Conservation (phyloP, 2,797 vertebrate species). For the Anguilla anguilla region DNA sequence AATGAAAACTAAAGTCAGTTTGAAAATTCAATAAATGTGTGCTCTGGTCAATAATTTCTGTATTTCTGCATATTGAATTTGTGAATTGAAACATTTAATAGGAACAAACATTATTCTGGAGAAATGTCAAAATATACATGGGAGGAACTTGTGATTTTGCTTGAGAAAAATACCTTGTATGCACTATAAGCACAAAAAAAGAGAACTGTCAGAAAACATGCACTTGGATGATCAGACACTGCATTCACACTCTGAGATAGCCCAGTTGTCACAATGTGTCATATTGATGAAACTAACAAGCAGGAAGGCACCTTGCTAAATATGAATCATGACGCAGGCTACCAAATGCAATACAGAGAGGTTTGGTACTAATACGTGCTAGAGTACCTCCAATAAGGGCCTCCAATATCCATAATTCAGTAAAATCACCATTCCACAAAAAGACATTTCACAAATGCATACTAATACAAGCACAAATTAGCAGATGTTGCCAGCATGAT, state of each 20-base stretch:
- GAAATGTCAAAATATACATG: neutral
- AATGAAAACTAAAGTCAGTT: neutral
- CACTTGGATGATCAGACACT: neutral
- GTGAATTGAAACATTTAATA: neutral
- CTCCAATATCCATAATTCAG: slow-evolving; percentile 38
- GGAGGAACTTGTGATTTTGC: neutral
- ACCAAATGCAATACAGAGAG: slow-evolving; percentile 37
- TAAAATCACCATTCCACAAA: slow-evolving; percentile 12
- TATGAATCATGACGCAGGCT: slow-evolving; percentile 42
- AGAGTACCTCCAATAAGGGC: neutral
- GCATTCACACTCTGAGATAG: neutral
- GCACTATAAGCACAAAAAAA: neutral
- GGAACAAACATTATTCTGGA: neutral
- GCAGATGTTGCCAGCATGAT: neutral
- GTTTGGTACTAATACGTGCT: neutral
- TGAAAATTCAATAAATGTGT: neutral
- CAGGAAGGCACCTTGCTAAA: slow-evolving; percentile 30
- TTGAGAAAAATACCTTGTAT: neutral
- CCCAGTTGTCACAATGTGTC: slow-evolving; percentile 1
- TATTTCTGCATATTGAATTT: neutral
- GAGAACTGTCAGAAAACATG: neutral
- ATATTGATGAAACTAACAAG: slow-evolving; percentile 30
- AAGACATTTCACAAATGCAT: neutral
- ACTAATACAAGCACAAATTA: neutral
- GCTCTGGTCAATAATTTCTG: neutral